Conservation (phyloP, 2,113 vertebrate genomes). For the Oriolus oriolus region DNA sequence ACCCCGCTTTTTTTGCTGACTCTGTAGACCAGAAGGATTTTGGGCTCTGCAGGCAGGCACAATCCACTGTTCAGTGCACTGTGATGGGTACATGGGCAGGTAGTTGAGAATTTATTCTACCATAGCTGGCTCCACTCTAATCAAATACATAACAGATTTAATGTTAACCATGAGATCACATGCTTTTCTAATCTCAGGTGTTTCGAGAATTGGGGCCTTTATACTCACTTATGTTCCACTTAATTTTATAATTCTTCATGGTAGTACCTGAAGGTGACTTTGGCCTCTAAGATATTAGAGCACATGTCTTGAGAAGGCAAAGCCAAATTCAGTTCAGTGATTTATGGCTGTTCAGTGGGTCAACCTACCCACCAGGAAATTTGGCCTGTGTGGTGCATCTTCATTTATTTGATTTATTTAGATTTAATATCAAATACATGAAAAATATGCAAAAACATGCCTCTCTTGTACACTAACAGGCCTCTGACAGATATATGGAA, state of each 20-base stretch:
- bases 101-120: neutral
- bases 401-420: constrained; percentile 15
- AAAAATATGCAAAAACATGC: neutral
- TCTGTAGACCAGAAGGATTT: neutral
- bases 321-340: neutral
- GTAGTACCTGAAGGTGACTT: constrained; percentile 29
- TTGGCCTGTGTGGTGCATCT: accelerated
- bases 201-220: neutral
- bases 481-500: neutral
- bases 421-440: neutral
- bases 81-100: neutral
- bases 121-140: neutral
- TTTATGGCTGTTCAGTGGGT: neutral
- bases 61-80: neutral
- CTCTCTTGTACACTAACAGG: neutral
- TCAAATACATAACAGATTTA: neutral
- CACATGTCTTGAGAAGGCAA: neutral
- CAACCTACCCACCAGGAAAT: neutral
- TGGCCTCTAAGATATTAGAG: neutral
- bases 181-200: neutral
- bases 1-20: neutral
- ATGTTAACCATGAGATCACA: neutral
- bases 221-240: neutral
- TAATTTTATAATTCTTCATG: constrained; percentile 17
- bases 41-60: neutral